Evolutionary conservation across 2,888 invertebrate genomes (phyloP).

Genomic region (Diploptera punctata): DNA sequence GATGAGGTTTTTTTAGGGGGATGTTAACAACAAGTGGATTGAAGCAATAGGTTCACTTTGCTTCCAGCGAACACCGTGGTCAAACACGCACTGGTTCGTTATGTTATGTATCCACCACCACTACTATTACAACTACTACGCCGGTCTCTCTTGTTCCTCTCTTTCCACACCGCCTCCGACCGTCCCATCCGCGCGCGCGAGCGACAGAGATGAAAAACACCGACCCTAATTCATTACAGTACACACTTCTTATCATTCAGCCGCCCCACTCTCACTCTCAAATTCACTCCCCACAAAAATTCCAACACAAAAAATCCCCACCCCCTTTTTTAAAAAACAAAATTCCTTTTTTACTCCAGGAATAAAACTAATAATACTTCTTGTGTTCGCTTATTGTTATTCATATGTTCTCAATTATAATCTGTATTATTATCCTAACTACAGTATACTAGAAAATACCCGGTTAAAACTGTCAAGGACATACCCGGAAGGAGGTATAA

Average conservation of each 20-base stretch:
- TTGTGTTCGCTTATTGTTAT: no score
- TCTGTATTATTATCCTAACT: no score
- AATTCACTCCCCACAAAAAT: not conserved
- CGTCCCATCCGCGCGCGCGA: not conserved
- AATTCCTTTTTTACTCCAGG: no score
- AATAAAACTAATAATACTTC: no score
- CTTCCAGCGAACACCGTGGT: slow-evolving; percentile 20
- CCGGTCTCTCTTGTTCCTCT: not conserved
- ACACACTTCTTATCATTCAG: no score
- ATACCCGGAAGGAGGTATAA: slow-evolving; percentile 3
- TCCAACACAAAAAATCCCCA: no score
- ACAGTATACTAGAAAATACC: no score
- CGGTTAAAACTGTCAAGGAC: not conserved
- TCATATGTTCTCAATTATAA: no score
- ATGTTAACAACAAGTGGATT: slow-evolving; percentile 9
- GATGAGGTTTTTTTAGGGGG: no score
- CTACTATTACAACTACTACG: slow-evolving; percentile 8
- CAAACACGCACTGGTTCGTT: slow-evolving; percentile 23
- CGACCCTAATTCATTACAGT: no score
- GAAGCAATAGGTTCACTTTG: not conserved
- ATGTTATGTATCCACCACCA: slow-evolving; percentile 23
- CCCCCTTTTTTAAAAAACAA: no score
- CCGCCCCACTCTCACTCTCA: slow-evolving; percentile 14
- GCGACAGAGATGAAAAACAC: not conserved
- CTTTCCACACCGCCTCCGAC: slow-evolving; percentile 2